Conservation (phyloP, 1,140 invertebrate genomes). For the Procambarus virginalis region DNA sequence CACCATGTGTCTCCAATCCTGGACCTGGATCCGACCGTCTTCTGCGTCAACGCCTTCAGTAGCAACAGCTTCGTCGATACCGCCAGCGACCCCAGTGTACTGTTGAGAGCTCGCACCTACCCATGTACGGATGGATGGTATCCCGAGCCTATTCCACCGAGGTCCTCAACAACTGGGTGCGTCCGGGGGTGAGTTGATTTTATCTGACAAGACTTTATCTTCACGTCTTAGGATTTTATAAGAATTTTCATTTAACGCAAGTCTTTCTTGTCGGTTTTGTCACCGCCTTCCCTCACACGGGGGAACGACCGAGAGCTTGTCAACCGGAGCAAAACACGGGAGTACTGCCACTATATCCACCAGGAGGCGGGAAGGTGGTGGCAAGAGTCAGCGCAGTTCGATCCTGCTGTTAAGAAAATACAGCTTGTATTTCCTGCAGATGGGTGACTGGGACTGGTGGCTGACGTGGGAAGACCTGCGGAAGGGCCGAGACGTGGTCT, state of each 20-base stretch:
- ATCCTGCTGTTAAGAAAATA: too few species aligned
- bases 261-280: too few species aligned
- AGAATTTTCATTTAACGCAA: too few species aligned
- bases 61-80: conserved; percentile 53
- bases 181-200: conserved; percentile 2
- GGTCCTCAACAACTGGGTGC: conserved; percentile 41
- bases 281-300: too few species aligned
- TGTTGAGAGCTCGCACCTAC: conserved; percentile 50
- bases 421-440: background rate
- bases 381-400: too few species aligned
- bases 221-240: too few species aligned
- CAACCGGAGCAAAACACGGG: too few species aligned
- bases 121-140: conserved; percentile 58
- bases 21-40: conserved; percentile 41
- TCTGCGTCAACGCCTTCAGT: conserved; percentile 50
- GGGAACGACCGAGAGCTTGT: too few species aligned
- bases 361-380: too few species aligned
- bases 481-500: conserved; percentile 54
- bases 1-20: conserved; percentile 47
- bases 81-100: conserved; percentile 30
- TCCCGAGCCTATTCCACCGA: conserved; percentile 32
- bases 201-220: too few species aligned
- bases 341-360: too few species aligned
- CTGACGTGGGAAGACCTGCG: conserved; percentile 53
- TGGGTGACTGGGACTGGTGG: conserved; percentile 66